Conservation (phyloP, 64 coral and sea anemone genomes). For the Pocillopora verrucosa region DNA sequence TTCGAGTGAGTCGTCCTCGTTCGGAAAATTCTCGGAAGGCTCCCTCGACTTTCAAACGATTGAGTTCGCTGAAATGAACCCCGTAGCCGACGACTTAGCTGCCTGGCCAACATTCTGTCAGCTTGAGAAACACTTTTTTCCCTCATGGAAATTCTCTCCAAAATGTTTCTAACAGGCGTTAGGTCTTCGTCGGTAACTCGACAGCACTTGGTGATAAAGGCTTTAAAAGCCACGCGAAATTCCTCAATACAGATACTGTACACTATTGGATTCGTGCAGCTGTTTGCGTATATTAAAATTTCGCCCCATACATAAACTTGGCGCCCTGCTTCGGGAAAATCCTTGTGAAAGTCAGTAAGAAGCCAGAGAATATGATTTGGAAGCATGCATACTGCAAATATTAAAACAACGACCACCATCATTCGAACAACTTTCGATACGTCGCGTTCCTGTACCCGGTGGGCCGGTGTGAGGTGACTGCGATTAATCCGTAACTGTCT, state of each 20-base stretch:
- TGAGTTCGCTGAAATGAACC: slow-evolving; percentile 23
- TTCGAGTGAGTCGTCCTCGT: neutral
- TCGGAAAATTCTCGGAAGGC: neutral
- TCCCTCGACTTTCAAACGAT: slow-evolving; percentile 6
- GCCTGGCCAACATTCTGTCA: slow-evolving; percentile 48
- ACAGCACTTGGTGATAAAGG: slow-evolving; percentile 89
- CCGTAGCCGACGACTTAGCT: slow-evolving; percentile 27
- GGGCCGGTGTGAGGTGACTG: slow-evolving; percentile 60
- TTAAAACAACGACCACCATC: slow-evolving; percentile 77
- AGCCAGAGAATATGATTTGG: slow-evolving; percentile 93
- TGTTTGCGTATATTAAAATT: slow-evolving; percentile 84
- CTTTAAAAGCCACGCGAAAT: slow-evolving; percentile 84
- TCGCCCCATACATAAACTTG: slow-evolving; percentile 76
- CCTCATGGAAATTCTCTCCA: slow-evolving; percentile 75
- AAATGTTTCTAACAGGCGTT: slow-evolving; percentile 73
- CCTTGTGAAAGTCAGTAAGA: slow-evolving; percentile 53
- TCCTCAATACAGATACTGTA: slow-evolving; percentile 94
- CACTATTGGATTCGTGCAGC: slow-evolving; percentile 84
- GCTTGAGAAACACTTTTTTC: slow-evolving; percentile 58
- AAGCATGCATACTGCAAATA: slow-evolving; percentile 85
- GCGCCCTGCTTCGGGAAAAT: slow-evolving; percentile 32
- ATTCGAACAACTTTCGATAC: slow-evolving; percentile 81
- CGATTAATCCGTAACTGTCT: slow-evolving; percentile 64
- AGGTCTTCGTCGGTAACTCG: slow-evolving; percentile 83
- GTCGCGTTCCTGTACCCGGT: slow-evolving; percentile 77